Evolutionary conservation across 2,113 vertebrate genomes (phyloP).

Genomic region (Apteryx owenii): DNA sequence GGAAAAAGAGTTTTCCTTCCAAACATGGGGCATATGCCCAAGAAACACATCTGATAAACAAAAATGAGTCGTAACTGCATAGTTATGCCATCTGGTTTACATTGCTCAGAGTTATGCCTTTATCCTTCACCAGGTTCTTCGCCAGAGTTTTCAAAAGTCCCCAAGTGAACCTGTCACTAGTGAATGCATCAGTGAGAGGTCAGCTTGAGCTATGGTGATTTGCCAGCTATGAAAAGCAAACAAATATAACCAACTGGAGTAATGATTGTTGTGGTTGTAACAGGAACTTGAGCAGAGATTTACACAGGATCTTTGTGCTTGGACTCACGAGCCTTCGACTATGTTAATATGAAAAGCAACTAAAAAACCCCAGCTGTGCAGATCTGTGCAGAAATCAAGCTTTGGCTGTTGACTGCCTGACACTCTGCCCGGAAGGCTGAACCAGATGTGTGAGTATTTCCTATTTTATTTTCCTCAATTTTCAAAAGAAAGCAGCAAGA

Average conservation of each 20-base stretch:
- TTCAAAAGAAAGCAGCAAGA: neutral
- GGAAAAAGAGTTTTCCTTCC: neutral
- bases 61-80: neutral
- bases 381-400: neutral
- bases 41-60: neutral
- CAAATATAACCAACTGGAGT: neutral
- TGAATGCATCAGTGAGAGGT: neutral
- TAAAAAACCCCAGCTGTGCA: neutral
- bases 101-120: neutral
- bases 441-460: neutral
- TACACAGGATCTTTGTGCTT: constrained; percentile 16
- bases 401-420: neutral
- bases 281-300: neutral
- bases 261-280: neutral
- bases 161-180: neutral
- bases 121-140: neutral
- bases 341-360: neutral
- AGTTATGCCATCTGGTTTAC: neutral
- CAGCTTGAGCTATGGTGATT: neutral
- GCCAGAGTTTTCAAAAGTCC: neutral
- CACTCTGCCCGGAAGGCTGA: neutral
- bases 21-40: neutral
- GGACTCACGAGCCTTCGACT: neutral
- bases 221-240: constrained; percentile 39
- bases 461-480: neutral